Evolutionary conservation across 2,113 vertebrate genomes (phyloP).

Genomic region (Notothenia coriiceps): DNA sequence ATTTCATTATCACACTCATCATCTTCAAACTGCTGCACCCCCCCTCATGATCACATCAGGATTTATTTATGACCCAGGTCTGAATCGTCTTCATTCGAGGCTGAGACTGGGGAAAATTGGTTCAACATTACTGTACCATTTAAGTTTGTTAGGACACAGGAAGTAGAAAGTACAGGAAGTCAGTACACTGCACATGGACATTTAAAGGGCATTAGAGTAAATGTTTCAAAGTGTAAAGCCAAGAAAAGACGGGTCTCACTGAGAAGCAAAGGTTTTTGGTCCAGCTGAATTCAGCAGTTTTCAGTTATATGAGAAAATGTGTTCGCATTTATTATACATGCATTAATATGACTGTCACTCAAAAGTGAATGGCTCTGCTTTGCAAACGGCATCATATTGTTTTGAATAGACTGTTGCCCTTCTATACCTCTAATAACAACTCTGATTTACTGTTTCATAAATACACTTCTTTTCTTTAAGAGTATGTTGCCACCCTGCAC

Average conservation of each 20-base stretch:
- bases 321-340: slow-evolving; percentile 5
- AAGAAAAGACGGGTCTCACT: slow-evolving; percentile 12
- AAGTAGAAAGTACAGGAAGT: slow-evolving; percentile 4
- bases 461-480: slow-evolving; percentile 3
- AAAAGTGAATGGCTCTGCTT: slow-evolving; percentile 24
- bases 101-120: background rate
- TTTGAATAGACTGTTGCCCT: slow-evolving; percentile 36
- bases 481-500: background rate
- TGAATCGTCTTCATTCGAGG: background rate
- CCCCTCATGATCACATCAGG: background rate
- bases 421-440: slow-evolving; percentile 34
- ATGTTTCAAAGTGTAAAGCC: background rate
- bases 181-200: slow-evolving; percentile 7
- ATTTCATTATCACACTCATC: background rate
- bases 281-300: background rate
- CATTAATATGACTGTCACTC: slow-evolving; percentile 2
- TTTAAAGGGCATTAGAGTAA: slow-evolving; percentile 15
- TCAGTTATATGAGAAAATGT: background rate
- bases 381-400: slow-evolving; percentile 12
- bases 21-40: slow-evolving; percentile 6
- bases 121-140: slow-evolving; percentile 13
- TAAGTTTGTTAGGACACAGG: background rate
- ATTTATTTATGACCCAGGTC: slow-evolving; percentile 1
- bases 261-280: background rate
- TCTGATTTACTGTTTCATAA: slow-evolving; percentile 37